Evolutionary conservation across 92 coral and sea anemone species (phyloP).

Genomic region (Desmophyllum pertusum): DNA sequence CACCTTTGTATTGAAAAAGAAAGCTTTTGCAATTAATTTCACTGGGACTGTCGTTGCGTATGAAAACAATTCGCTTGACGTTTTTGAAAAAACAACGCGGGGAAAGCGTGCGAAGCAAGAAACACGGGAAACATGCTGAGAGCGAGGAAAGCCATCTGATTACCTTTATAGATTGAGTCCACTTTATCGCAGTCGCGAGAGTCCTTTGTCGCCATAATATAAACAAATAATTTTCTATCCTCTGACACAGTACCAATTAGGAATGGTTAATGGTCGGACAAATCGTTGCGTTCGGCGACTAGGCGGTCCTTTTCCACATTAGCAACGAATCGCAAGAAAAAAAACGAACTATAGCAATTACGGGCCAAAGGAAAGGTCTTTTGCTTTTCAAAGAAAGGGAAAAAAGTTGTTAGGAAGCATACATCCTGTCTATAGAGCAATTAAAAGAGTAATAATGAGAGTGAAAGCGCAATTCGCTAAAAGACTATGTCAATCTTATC

Average conservation of each 20-base stretch:
- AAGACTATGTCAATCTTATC: slow-evolving; percentile 72
- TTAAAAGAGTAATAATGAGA: slow-evolving; percentile 74
- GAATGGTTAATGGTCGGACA: slow-evolving; percentile 57
- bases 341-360: too few species aligned
- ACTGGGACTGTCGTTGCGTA: slow-evolving; percentile 26
- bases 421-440: slow-evolving; percentile 84
- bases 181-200: slow-evolving; percentile 39
- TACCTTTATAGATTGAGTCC: slow-evolving; percentile 34
- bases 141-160: slow-evolving; percentile 24
- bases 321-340: background rate
- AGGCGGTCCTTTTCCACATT: background rate
- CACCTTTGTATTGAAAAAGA: slow-evolving; percentile 41
- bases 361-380: background rate
- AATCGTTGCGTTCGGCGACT: slow-evolving; percentile 23
- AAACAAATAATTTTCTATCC: slow-evolving; percentile 72
- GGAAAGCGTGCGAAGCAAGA: background rate
- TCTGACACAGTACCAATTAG: slow-evolving; percentile 77
- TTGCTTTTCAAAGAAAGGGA: background rate
- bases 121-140: background rate
- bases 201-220: slow-evolving; percentile 72
- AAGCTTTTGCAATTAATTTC: slow-evolving; percentile 25
- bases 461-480: slow-evolving; percentile 67
- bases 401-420: slow-evolving; percentile 42
- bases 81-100: slow-evolving; percentile 14
- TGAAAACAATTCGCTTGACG: slow-evolving; percentile 52